Evolutionary conservation across 2,113 vertebrate genomes (phyloP).

Genomic region (Coreoperca whiteheadi): DNA sequence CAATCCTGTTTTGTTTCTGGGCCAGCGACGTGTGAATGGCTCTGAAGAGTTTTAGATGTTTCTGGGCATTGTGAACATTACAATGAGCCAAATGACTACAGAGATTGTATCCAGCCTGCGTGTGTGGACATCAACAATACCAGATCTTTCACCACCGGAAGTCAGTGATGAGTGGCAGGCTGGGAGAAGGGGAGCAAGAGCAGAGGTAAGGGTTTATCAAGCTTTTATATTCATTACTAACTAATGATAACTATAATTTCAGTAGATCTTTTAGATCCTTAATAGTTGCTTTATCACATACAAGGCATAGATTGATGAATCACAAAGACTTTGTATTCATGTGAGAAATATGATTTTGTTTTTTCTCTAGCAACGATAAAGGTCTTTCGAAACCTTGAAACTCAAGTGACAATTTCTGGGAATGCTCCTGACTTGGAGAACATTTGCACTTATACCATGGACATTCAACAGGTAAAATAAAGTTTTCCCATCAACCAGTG

Average conservation of each 20-base stretch:
- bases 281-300: background rate
- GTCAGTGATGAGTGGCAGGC: slow-evolving; percentile 81
- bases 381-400: slow-evolving; percentile 53
- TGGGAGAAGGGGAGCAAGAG: slow-evolving; percentile 68
- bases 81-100: slow-evolving; percentile 52
- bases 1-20: slow-evolving; percentile 52
- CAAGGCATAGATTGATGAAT: background rate
- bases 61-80: slow-evolving; percentile 21
- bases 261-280: background rate
- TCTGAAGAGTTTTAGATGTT: slow-evolving; percentile 50
- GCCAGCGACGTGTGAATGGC: slow-evolving; percentile 14
- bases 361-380: slow-evolving; percentile 6
- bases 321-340: background rate
- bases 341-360: slow-evolving; percentile 4
- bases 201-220: slow-evolving; percentile 24
- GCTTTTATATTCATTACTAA: background rate
- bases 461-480: slow-evolving; percentile 55
- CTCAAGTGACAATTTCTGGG: slow-evolving; percentile 60
- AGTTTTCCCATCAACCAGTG: background rate
- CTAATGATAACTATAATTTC: background rate
- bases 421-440: slow-evolving; percentile 36
- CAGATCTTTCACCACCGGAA: slow-evolving; percentile 78
- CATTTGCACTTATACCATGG: slow-evolving; percentile 62
- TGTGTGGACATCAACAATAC: slow-evolving; percentile 77
- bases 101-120: slow-evolving; percentile 77